Evolutionary conservation across 2,113 vertebrate genomes (phyloP).

Genomic region (Numida meleagris): DNA sequence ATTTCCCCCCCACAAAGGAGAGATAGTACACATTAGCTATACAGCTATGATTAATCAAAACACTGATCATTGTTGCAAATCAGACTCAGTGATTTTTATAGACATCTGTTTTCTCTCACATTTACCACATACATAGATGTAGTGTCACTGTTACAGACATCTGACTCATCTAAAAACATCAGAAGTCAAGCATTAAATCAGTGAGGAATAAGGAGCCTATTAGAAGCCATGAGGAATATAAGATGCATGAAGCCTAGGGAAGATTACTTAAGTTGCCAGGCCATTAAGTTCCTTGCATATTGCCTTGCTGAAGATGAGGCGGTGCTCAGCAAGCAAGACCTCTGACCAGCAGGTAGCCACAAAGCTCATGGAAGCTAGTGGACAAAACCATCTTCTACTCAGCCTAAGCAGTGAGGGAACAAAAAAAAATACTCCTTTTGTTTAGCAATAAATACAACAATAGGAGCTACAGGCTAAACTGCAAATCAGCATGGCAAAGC

Average conservation of each 20-base stretch:
- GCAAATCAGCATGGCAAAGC: slow-evolving; percentile 24
- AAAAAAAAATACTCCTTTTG: slow-evolving; percentile 30
- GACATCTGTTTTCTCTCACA: slow-evolving; percentile 63
- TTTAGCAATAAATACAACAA: slow-evolving; percentile 61
- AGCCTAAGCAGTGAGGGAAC: not conserved
- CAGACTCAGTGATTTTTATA: slow-evolving; percentile 44
- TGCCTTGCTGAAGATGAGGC: not conserved
- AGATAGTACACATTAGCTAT: not conserved
- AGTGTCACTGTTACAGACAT: slow-evolving; percentile 50
- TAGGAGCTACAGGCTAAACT: slow-evolving; percentile 55
- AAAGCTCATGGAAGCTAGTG: not conserved
- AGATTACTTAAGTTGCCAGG: not conserved
- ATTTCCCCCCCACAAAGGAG: not conserved
- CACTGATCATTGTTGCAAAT: not conserved
- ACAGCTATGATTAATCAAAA: slow-evolving; percentile 32
- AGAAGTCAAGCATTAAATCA: slow-evolving; percentile 48
- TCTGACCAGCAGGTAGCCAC: not conserved
- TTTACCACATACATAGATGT: slow-evolving; percentile 59
- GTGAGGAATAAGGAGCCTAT: slow-evolving; percentile 27
- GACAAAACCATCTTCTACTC: not conserved
- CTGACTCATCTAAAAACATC: slow-evolving; percentile 55
- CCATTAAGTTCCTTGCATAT: not conserved
- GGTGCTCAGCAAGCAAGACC: not conserved
- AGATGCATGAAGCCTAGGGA: not conserved
- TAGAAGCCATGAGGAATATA: slow-evolving; percentile 5